Evolutionary conservation across 2,113 vertebrate species (phyloP).

Genomic region (Asarcornis scutulata): DNA sequence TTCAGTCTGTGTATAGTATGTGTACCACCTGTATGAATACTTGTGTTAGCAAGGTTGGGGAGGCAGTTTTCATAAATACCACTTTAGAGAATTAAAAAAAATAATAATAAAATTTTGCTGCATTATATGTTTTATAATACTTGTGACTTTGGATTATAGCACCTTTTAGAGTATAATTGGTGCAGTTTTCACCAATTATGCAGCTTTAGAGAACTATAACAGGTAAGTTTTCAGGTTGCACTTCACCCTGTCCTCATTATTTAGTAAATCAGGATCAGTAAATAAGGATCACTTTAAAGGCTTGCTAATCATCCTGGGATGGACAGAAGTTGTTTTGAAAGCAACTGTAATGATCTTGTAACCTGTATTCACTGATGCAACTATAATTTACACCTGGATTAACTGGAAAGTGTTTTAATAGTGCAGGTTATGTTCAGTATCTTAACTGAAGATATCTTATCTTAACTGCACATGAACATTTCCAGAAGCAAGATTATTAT

Average conservation of each 20-base stretch:
- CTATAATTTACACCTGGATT: not conserved
- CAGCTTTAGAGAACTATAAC: not conserved
- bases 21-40: not conserved
- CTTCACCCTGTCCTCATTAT: not conserved
- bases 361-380: not conserved
- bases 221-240: not conserved
- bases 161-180: not conserved
- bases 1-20: not conserved
- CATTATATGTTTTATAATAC: not conserved
- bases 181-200: not conserved
- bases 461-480: not conserved
- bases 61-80: not conserved
- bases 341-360: not conserved
- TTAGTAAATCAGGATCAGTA: not conserved
- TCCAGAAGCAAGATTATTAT: not conserved
- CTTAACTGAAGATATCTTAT: not conserved
- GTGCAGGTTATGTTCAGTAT: not conserved
- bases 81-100: not conserved
- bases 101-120: not conserved
- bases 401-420: not conserved
- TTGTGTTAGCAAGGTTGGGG: not conserved
- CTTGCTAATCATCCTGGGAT: not conserved
- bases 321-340: not conserved
- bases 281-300: not conserved
- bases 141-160: too few relatives aligned